Percentiles rank a stretch among this genome's conserved stretches.
Evolutionary conservation across 2,113 vertebrate species (phyloP).

Genomic region (Menura novaehollandiae): DNA sequence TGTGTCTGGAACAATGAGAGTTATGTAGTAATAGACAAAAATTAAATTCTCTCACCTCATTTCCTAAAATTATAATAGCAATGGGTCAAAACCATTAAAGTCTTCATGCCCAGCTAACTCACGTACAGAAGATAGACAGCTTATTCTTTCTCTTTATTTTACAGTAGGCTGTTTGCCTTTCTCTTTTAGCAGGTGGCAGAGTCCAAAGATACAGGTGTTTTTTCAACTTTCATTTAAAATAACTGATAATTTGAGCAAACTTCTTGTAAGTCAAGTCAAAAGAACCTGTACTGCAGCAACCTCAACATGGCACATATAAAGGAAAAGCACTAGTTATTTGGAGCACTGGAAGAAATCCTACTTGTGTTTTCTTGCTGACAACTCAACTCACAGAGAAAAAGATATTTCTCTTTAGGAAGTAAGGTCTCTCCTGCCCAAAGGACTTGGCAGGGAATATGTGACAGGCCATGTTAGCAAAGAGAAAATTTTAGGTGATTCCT

Average conservation of each 20-base stretch:
- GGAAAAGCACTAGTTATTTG: not conserved
- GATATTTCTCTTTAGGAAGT: not conserved
- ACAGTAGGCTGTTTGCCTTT: not conserved
- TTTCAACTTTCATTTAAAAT: not conserved
- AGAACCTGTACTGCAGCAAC: not conserved
- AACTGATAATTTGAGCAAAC: not conserved
- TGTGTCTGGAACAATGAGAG: not conserved
- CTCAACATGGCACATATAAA: not conserved
- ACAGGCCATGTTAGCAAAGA: not conserved
- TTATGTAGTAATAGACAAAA: not conserved
- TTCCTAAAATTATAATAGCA: not conserved
- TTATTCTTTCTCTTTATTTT: not conserved
- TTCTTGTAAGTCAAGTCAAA: not conserved
- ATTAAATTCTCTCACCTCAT: not conserved
- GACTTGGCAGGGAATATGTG: not conserved
- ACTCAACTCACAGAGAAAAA: not conserved
- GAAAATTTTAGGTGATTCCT: not conserved
- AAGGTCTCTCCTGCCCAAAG: not conserved
- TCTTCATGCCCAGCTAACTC: not conserved
- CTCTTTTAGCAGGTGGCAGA: not conserved
- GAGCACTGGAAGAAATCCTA: not conserved
- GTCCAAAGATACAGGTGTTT: not conserved
- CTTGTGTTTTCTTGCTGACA: not conserved
- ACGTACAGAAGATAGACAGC: rapidly evolving
- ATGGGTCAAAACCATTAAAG: not conserved